phyloP scores from a whole-genome alignment of 2,888 invertebrate species.

The Agrotis exclamationis region DNA sequence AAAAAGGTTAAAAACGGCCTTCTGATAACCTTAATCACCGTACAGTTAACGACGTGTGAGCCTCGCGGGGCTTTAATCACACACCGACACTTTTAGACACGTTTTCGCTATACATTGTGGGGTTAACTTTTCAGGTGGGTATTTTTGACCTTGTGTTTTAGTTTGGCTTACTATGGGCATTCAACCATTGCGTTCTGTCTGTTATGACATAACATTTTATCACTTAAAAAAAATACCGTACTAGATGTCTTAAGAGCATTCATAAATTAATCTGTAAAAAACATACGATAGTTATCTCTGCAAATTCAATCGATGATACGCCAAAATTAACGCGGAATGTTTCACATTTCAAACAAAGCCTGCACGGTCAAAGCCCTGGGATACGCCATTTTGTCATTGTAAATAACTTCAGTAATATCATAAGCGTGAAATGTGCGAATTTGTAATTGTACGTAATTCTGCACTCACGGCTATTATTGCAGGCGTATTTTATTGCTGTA shows the following conservation, averaged over 20 bases:
- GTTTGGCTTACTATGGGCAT: background rate
- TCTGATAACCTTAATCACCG: constrained; percentile 66
- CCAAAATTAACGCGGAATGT: background rate
- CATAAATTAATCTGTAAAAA: no score
- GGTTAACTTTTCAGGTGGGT: constrained; percentile 4
- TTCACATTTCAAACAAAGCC: constrained; percentile 28
- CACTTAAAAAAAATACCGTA: no score
- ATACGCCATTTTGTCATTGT: constrained; percentile 14
- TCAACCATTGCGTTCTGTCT: no score
- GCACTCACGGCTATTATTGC: background rate
- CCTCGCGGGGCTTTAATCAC: constrained; percentile 55
- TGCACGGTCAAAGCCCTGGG: constrained; percentile 5
- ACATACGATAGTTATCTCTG: background rate
- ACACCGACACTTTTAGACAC: constrained; percentile 51
- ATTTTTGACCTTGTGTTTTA: background rate
- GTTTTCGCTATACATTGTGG: constrained; percentile 47
- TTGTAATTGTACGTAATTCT: constrained; percentile 11
- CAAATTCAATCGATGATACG: background rate
- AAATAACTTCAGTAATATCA: constrained; percentile 16
- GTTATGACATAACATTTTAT: no score
- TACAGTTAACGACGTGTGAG: constrained; percentile 55
- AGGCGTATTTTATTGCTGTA: background rate
- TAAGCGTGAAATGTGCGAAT: background rate
- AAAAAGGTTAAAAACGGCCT: constrained; percentile 59
- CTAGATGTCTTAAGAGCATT: no score